Conservation (phyloP, 1,140 invertebrate genomes). For the Eurosta solidaginis region DNA sequence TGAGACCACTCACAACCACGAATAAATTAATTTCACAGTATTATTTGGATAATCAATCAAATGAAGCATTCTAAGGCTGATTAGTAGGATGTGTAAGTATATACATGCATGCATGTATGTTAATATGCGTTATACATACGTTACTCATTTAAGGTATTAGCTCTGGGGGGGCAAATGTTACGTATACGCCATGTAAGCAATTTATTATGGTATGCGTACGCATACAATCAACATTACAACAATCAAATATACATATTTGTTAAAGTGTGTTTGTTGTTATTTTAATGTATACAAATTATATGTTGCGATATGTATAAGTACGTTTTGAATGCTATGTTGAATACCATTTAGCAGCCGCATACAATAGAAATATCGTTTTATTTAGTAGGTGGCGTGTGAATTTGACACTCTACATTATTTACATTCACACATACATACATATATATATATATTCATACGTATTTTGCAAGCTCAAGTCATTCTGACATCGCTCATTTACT, state of each 20-base stretch:
- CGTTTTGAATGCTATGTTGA: no score
- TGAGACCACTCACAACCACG: not conserved
- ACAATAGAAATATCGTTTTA: conserved; percentile 8
- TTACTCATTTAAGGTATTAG: not conserved
- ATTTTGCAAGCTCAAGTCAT: not conserved
- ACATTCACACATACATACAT: no score
- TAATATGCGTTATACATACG: not conserved
- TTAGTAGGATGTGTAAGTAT: not conserved
- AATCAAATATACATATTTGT: not conserved
- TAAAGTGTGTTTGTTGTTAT: not conserved
- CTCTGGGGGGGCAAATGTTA: not conserved
- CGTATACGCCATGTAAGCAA: conserved; percentile 1
- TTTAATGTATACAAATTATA: not conserved
- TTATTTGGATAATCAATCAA: conserved; percentile 21
- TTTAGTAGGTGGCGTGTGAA: not conserved
- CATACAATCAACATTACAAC: no score
- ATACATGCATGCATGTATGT: not conserved
- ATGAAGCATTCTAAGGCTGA: not conserved
- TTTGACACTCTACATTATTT: not conserved
- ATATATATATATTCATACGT: no score
- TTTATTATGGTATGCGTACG: not conserved
- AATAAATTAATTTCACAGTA: conserved; percentile 15
- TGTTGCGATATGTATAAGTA: not conserved
- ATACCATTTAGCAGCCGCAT: conserved; percentile 9
- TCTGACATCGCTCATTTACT: not conserved